These are phyloP conservation scores for Hetaerina titia DNA, from an alignment of 2,888 invertebrate genomes.

Conservation along the genomic window DNA sequence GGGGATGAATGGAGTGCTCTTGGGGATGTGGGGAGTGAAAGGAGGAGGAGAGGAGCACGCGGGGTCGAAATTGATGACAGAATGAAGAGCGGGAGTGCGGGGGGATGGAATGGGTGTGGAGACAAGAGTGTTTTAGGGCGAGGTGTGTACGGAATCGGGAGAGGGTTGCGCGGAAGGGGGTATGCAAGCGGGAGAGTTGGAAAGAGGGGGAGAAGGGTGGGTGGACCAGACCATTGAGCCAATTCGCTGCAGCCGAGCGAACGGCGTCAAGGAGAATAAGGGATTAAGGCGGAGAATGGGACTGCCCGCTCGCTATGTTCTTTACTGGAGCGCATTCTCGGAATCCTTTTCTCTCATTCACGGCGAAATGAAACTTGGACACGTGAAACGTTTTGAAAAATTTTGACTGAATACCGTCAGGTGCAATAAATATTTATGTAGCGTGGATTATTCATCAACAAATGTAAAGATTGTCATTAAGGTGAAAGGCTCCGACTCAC, in stretches of 20 bases:
- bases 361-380: neutral
- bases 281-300: neutral
- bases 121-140: no score
- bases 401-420: neutral
- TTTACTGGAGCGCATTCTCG: neutral
- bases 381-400: neutral
- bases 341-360: neutral
- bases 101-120: neutral
- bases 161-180: no score
- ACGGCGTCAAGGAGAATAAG: constrained; percentile 17
- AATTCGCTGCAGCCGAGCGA: constrained; percentile 7
- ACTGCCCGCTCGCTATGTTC: neutral
- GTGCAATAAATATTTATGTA: neutral
- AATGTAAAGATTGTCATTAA: neutral
- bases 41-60: neutral
- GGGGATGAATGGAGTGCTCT: neutral
- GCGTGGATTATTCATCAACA: neutral
- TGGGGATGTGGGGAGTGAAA: no score
- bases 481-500: neutral
- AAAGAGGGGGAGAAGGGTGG: neutral
- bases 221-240: neutral
- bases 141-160: no score
- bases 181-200: neutral
- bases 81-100: neutral
- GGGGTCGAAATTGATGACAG: neutral